Conservation (phyloP, 2,888 invertebrate species). For the Apocheima hispidaria region DNA sequence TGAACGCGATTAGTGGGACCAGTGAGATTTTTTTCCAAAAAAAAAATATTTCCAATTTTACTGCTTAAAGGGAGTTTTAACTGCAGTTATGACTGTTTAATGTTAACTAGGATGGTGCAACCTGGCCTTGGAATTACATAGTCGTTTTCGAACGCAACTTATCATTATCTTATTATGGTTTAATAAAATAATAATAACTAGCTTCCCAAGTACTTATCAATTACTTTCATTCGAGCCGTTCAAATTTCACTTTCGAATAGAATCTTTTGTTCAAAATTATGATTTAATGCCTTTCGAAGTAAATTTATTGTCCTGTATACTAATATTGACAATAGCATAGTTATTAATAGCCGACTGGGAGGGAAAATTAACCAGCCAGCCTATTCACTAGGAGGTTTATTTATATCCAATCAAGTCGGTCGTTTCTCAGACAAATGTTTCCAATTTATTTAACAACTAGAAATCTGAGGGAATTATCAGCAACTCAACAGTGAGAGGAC, state of each 20-base stretch:
- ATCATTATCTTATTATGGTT: too few relatives aligned
- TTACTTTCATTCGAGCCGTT: conserved; percentile 15
- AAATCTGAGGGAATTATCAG: conserved; percentile 33
- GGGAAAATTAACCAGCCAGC: conserved; percentile 33
- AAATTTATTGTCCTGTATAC: conserved; percentile 16
- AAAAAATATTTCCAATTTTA: too few relatives aligned
- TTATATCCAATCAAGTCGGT: conserved; percentile 42
- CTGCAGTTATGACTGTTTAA: too few relatives aligned
- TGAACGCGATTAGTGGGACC: too few relatives aligned
- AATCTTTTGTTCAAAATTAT: conserved; percentile 24
- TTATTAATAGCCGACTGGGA: conserved; percentile 21
- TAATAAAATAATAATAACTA: conserved; percentile 9
- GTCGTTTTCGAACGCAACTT: background rate
- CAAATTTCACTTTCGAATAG: conserved; percentile 32
- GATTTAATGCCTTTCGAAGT: conserved; percentile 16
- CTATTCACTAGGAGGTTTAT: conserved; percentile 31
- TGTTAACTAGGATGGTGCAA: too few relatives aligned
- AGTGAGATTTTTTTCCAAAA: too few relatives aligned
- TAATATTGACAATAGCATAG: conserved; percentile 30
- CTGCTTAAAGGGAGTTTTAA: too few relatives aligned
- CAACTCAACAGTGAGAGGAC: conserved; percentile 27
- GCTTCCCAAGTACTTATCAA: background rate
- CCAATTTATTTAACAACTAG: conserved; percentile 39
- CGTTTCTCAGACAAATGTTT: conserved; percentile 42
- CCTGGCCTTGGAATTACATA: too few relatives aligned